Base-by-base conservation (phyloP, 2,113 vertebrate genomes). In the Tachuris rubrigastra region DNA sequence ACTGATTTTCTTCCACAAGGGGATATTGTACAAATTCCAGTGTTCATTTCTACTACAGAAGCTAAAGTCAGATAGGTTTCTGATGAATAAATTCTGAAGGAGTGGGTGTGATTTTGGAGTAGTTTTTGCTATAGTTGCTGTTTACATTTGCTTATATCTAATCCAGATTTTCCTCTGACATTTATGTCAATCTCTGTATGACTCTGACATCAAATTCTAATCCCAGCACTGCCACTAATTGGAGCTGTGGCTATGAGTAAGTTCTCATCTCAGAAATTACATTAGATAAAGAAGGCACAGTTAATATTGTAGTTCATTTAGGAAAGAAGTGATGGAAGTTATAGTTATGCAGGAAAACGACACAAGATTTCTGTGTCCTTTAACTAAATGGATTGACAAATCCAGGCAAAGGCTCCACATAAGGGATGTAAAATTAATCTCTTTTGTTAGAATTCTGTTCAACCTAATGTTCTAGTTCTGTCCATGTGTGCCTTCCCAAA, bases 1-100 rank as follows among this genome's bases (percentile, higher is more conserved):
- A 96, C 74, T 82, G 41, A 68, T 94, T 95, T 89, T 95, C 74
- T 95, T 83, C 58, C 14, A 50, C 28, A 30, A 71, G 33, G 71
- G 8, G 55, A 68, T 73, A 50, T 28, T 56, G 35, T 59, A 56
- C 42, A 83, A 62, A 88, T 88, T 85, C n/a, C 53, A 39, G 25
- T 12, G 8, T 76, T 76, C 21, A 6, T 44, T 84, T 85, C 37
- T 14, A 17, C 22, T 59, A 20, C 1, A 59, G 65, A 66, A 86
- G 14, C 33, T 62, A 31, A 84, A 92, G 42, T 66, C 65, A 74
- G 41, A 39, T 22, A 65, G 19, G 30, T 90, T 91, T 89, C 52
- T 83, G 65, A 65, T 23, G 3, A 89, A 41, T 21, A 76, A 37
- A 11, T 14, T 50, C 55, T 68, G 52, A 77, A 71, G 47, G 14